These are phyloP conservation scores for Brachionus manjavacas DNA, from an alignment of 1,140 invertebrate species.

Conservation along the genomic window DNA sequence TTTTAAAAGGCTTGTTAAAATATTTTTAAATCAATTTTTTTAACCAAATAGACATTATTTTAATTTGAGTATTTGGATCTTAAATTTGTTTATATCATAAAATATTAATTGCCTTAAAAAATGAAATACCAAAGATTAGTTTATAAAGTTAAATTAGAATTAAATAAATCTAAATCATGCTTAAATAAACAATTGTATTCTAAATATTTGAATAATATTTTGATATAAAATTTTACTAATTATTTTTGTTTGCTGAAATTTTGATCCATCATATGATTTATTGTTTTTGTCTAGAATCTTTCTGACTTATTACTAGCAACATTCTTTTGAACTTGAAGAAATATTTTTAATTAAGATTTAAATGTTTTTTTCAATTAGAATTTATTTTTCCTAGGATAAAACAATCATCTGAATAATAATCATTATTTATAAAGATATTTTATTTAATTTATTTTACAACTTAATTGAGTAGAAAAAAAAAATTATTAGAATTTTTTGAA, in stretches of 20 bases:
- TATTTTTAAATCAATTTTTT: not conserved
- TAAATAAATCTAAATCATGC: not conserved
- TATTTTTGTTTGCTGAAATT: not conserved
- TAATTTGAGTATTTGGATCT: not conserved
- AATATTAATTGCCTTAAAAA: not conserved
- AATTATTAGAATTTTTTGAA: no score
- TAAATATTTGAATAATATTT: not conserved
- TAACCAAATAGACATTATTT: not conserved
- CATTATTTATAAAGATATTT: no score
- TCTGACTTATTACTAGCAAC: not conserved
- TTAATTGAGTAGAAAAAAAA: no score
- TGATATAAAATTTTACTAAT: not conserved
- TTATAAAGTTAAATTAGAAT: not conserved
- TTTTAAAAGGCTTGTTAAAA: not conserved
- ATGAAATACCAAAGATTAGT: not conserved
- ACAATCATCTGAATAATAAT: no score
- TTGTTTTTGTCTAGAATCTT: not conserved
- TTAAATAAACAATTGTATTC: not conserved
- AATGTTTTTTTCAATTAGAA: not conserved
- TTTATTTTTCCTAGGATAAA: not conserved
- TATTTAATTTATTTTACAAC: no score
- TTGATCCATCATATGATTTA: not conserved
- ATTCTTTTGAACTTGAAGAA: not conserved
- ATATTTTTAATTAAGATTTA: not conserved
- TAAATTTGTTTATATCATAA: not conserved